A percentile compares a stretch with the other conserved stretches of the same genome.
phyloP scores from a whole-genome alignment of 1,140 invertebrate species.

The Neodiprion lecontei region DNA sequence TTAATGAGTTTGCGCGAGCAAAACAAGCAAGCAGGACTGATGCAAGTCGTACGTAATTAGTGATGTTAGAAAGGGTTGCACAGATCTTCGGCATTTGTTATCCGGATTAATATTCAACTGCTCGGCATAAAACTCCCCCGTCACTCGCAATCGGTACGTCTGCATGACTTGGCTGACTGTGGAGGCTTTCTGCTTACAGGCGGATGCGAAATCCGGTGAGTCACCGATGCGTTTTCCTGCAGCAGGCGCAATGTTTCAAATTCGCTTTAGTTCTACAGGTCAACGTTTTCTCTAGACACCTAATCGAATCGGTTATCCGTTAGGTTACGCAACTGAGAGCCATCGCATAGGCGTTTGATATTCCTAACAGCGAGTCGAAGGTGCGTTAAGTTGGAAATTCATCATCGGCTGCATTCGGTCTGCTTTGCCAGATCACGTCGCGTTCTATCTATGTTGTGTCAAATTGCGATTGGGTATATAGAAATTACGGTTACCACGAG shows the following conservation, averaged over 20 bases:
- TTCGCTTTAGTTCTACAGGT: background rate
- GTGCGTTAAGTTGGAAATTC: too few relatives aligned
- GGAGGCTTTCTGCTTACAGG: too few relatives aligned
- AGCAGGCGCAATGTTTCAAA: background rate
- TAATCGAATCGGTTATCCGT: background rate
- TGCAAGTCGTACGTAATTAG: background rate
- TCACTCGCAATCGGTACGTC: too few relatives aligned
- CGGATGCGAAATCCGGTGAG: too few relatives aligned
- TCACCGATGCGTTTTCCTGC: too few relatives aligned
- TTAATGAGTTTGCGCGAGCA: too few relatives aligned
- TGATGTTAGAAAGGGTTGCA: background rate
- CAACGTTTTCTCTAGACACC: background rate
- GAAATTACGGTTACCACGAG: too few relatives aligned
- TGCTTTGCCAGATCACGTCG: too few relatives aligned
- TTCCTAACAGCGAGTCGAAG: background rate
- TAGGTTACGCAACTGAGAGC: background rate
- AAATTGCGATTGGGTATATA: too few relatives aligned
- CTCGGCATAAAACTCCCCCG: background rate
- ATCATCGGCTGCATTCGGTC: too few relatives aligned
- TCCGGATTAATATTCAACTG: background rate
- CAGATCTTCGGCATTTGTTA: background rate
- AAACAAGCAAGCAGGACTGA: background rate
- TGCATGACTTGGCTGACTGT: too few relatives aligned
- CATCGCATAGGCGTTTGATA: background rate
- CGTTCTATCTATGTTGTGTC: too few relatives aligned